These are phyloP conservation scores for Hestina assimilis DNA, from an alignment of 1,140 invertebrate species.

Conservation along the genomic window DNA sequence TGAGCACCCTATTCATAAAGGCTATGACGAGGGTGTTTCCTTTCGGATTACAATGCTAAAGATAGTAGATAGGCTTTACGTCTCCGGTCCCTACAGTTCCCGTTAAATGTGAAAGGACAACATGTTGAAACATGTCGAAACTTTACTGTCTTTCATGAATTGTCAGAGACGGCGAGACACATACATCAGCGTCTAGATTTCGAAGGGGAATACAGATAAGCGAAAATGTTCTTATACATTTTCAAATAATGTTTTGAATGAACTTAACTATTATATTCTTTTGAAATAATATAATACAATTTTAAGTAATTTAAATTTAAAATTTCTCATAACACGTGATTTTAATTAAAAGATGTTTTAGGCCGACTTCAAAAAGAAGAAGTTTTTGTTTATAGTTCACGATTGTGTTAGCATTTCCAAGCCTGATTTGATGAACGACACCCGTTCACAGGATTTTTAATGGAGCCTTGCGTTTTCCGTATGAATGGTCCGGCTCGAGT, in stretches of 20 bases:
- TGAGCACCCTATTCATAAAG: not conserved
- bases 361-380: too few relatives aligned
- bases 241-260: constrained; percentile 7
- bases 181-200: constrained; percentile 21
- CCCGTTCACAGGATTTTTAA: too few relatives aligned
- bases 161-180: constrained; percentile 18
- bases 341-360: too few relatives aligned
- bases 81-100: constrained; percentile 1
- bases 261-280: constrained; percentile 3
- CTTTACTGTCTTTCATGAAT: constrained; percentile 15
- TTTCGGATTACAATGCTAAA: not conserved
- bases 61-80: constrained; percentile 15
- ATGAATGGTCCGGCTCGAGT: too few relatives aligned
- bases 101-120: constrained; percentile 12
- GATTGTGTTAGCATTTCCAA: too few relatives aligned
- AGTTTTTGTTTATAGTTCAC: too few relatives aligned
- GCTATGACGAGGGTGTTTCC: not conserved
- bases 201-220: constrained; percentile 1
- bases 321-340: too few relatives aligned
- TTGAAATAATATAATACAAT: too few relatives aligned
- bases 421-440: too few relatives aligned
- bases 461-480: too few relatives aligned
- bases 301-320: too few relatives aligned
- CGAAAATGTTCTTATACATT: not conserved
- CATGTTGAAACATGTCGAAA: constrained; percentile 14